Evolutionary conservation across 2,113 vertebrate species (phyloP).

Genomic region (Cranoglanis bouderius): DNA sequence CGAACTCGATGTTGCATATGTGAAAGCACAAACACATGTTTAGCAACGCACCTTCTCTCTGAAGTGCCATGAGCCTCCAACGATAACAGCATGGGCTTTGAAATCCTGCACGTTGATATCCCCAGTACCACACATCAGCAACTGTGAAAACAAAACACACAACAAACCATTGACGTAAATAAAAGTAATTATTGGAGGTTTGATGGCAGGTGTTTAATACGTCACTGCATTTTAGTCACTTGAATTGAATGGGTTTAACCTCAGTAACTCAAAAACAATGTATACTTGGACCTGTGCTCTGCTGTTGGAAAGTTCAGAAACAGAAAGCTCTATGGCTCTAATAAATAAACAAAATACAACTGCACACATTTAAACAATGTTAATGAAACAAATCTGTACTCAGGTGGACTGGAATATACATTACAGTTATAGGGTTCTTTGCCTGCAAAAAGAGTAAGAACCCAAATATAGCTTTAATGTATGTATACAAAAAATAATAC

Average conservation of each 20-base stretch:
- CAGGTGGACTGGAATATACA: neutral
- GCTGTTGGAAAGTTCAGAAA: neutral
- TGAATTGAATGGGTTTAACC: neutral
- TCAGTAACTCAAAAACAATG: neutral
- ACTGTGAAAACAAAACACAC: conserved; percentile 69
- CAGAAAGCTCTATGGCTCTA: neutral
- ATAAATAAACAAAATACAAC: neutral
- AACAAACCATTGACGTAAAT: neutral
- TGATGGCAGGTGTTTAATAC: neutral
- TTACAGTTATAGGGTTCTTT: neutral
- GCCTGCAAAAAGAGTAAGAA: neutral
- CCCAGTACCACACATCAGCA: conserved; percentile 97
- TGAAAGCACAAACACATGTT: neutral
- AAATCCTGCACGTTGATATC: conserved; percentile 97
- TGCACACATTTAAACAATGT: neutral
- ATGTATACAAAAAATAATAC: neutral
- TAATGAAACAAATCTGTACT: neutral
- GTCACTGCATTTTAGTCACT: neutral
- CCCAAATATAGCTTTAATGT: neutral
- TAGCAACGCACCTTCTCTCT: conserved; percentile 84
- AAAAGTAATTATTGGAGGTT: no score
- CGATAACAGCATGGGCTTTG: conserved; percentile 93
- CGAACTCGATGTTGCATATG: neutral
- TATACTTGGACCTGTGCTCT: neutral
- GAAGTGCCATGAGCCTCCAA: conserved; percentile 97